These are phyloP conservation scores for Plebejus argus DNA, from an alignment of 2,888 invertebrate species.

Conservation along the genomic window DNA sequence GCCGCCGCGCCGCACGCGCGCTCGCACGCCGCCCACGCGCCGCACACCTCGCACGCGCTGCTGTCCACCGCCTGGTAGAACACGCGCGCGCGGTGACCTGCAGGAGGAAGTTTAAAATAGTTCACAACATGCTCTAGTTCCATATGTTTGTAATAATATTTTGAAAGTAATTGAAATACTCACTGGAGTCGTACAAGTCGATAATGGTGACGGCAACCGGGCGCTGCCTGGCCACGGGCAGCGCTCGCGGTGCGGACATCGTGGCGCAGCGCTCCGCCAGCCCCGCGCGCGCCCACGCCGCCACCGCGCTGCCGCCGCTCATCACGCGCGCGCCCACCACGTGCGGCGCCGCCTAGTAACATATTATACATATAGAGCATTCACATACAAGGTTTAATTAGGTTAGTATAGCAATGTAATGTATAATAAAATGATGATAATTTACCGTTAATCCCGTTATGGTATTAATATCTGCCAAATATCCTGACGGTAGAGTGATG, in stretches of 20 bases:
- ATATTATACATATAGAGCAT: too few species aligned
- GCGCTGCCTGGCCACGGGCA: constrained; percentile 92
- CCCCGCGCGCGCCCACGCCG: constrained; percentile 70
- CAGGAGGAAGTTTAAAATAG: background rate
- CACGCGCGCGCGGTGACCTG: constrained; percentile 90
- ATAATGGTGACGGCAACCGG: constrained; percentile 92
- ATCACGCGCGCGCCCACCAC: constrained; percentile 61
- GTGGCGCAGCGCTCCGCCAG: constrained; percentile 88
- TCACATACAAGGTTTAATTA: background rate
- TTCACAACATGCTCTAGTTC: background rate
- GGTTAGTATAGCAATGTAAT: background rate
- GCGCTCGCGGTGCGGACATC: constrained; percentile 89
- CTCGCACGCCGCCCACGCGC: constrained; percentile 73
- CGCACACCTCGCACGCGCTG: constrained; percentile 92
- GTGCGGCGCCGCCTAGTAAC: constrained; percentile 65
- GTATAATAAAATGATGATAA: background rate
- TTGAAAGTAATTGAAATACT: constrained; percentile 57
- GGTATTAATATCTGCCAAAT: constrained; percentile 88
- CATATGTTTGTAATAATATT: background rate
- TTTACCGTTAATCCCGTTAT: constrained; percentile 83
- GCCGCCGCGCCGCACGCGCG: constrained; percentile 64
- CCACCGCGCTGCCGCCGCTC: constrained; percentile 59
- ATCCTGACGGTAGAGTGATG: constrained; percentile 94
- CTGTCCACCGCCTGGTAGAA: constrained; percentile 88
- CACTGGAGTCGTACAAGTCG: constrained; percentile 96